These are phyloP conservation scores for Napeogenes inachia DNA, from an alignment of 2,888 invertebrate genomes.

Conservation along the genomic window DNA sequence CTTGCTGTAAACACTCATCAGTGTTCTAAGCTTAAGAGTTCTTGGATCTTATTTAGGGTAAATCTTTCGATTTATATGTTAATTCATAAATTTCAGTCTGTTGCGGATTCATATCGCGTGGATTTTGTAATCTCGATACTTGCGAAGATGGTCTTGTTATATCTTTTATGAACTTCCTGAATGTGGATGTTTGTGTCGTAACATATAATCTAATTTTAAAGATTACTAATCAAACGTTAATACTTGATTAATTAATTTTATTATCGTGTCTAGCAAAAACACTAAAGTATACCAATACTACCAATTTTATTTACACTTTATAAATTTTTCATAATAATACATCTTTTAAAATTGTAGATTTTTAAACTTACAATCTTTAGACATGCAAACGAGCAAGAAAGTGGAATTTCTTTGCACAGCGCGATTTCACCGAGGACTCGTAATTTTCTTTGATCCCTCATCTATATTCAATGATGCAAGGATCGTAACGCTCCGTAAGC, in stretches of 20 bases:
- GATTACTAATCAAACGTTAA: too few relatives aligned
- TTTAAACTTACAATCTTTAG: constrained; percentile 39
- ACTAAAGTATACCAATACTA: too few relatives aligned
- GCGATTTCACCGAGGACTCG: constrained; percentile 67
- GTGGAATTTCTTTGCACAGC: constrained; percentile 63
- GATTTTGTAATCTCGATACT: constrained; percentile 59
- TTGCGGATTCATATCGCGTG: constrained; percentile 52
- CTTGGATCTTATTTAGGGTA: constrained; percentile 74
- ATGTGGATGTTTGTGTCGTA: neutral
- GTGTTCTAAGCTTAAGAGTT: constrained; percentile 59
- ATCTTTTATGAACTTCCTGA: constrained; percentile 3
- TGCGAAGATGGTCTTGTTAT: constrained; percentile 36
- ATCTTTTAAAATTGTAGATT: constrained; percentile 18
- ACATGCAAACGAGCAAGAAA: constrained; percentile 57
- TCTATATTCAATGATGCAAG: constrained; percentile 74
- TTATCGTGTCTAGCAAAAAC: constrained; percentile 1
- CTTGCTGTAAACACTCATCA: constrained; percentile 65
- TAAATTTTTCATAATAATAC: too few relatives aligned
- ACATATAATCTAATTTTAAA: too few relatives aligned
- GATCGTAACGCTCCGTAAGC: constrained; percentile 68
- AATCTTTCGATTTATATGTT: constrained; percentile 77
- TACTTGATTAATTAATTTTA: constrained; percentile 3
- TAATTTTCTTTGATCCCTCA: constrained; percentile 75
- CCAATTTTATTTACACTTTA: too few relatives aligned
- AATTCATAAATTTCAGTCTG: constrained; percentile 73